Evolutionary conservation across 2,797 vertebrate species (phyloP).

Genomic region (Chlorospingus semifuscus): DNA sequence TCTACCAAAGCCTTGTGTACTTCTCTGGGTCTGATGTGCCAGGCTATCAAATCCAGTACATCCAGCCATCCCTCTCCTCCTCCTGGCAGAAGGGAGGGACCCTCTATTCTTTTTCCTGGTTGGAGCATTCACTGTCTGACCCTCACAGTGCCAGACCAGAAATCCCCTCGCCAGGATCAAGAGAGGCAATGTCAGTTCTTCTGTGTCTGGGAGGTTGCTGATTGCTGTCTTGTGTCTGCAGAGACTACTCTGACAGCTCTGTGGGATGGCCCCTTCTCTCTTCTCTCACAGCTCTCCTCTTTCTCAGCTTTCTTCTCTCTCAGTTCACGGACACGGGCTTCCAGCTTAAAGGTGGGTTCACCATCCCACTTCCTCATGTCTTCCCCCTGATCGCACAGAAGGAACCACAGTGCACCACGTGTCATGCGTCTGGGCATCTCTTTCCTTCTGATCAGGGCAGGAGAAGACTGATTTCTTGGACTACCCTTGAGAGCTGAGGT

Average conservation of each 20-base stretch:
- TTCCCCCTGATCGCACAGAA: not conserved
- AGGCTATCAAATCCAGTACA: not conserved
- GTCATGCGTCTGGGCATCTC: not conserved
- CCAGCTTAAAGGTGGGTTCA: slow-evolving; percentile 7
- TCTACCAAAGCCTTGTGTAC: not conserved
- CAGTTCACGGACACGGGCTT: not conserved
- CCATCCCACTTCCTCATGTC: slow-evolving; percentile 10
- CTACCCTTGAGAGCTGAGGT: not conserved
- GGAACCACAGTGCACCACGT: not conserved
- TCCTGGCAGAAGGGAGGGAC: not conserved
- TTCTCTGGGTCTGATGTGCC: not conserved
- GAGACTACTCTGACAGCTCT: not conserved
- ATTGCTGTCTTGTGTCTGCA: not conserved
- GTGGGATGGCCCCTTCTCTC: not conserved
- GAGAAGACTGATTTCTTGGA: not conserved
- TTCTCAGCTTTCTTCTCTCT: not conserved
- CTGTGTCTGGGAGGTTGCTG: not conserved
- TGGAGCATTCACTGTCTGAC: not conserved
- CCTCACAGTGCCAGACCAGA: not conserved
- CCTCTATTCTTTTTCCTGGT: not conserved
- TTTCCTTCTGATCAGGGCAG: not conserved
- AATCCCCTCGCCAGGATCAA: not conserved
- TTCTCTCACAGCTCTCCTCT: not conserved
- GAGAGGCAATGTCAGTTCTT: not conserved
- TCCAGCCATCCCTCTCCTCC: not conserved